Evolutionary conservation across 1,140 invertebrate species (phyloP).

Genomic region (Cydia fagiglandana): DNA sequence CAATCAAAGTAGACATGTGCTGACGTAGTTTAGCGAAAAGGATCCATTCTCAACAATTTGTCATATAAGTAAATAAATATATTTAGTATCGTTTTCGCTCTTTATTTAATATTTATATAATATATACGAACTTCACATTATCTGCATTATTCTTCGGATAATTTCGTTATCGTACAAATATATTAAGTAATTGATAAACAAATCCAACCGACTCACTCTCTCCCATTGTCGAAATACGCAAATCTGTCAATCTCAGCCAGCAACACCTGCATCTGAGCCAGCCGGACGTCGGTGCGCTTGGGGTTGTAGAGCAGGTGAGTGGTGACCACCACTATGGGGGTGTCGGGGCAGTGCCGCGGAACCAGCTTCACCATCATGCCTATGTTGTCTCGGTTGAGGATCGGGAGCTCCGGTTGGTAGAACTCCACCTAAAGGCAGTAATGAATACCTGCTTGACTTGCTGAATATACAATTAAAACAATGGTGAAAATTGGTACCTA

Average conservation of each 20-base stretch:
- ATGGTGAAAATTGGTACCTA: background rate
- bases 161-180: background rate
- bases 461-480: background rate
- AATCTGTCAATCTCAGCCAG: slow-evolving; percentile 91
- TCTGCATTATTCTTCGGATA: too few relatives aligned
- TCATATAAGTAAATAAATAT: too few relatives aligned
- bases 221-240: slow-evolving; percentile 79
- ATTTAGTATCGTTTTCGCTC: too few relatives aligned
- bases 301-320: slow-evolving; percentile 98
- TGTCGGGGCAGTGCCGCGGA: slow-evolving; percentile 70
- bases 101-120: too few relatives aligned
- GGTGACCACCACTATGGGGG: slow-evolving; percentile 89
- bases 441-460: background rate
- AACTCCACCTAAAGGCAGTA: slow-evolving; percentile 75
- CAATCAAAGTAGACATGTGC: too few relatives aligned
- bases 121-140: too few relatives aligned
- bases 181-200: slow-evolving; percentile 31
- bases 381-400: slow-evolving; percentile 93
- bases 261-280: slow-evolving; percentile 90
- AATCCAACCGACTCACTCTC: slow-evolving; percentile 46
- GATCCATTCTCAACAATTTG: too few relatives aligned
- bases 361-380: slow-evolving; percentile 88
- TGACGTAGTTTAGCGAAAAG: too few relatives aligned
- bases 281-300: slow-evolving; percentile 89
- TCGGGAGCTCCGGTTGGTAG: slow-evolving; percentile 74